Conservation (phyloP, 1,140 invertebrate genomes). For the Drosophila santomea region DNA sequence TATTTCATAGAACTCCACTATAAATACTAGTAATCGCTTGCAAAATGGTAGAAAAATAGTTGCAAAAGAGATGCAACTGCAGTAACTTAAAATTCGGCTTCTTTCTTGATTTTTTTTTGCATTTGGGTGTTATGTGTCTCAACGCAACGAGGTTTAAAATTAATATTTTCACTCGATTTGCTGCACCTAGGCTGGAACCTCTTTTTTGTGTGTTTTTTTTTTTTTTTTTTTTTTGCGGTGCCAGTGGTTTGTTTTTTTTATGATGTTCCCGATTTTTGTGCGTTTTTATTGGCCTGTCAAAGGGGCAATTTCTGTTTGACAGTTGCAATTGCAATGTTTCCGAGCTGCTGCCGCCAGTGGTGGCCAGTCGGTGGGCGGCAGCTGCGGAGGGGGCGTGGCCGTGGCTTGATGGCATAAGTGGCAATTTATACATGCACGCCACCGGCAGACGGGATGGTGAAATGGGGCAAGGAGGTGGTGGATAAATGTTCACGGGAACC, state of each 20-base stretch:
- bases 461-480: background rate
- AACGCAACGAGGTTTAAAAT: background rate
- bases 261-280: slow-evolving; percentile 27
- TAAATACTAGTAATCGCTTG: too few relatives aligned
- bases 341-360: slow-evolving; percentile 22
- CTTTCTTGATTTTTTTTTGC: background rate
- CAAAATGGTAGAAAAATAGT: too few relatives aligned
- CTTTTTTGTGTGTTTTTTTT: background rate
- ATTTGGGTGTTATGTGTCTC: background rate
- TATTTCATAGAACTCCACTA: too few relatives aligned
- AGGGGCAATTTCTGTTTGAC: slow-evolving; percentile 61
- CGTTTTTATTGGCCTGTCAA: slow-evolving; percentile 47
- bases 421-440: slow-evolving; percentile 55
- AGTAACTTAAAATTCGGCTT: too few relatives aligned
- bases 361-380: slow-evolving; percentile 4
- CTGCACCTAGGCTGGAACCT: slow-evolving; percentile 1
- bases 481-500: background rate
- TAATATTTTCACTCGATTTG: slow-evolving; percentile 2
- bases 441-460: background rate
- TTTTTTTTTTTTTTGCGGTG: background rate
- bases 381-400: background rate
- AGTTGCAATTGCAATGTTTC: slow-evolving; percentile 55
- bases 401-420: slow-evolving; percentile 54
- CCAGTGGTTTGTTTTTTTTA: slow-evolving; percentile 7
- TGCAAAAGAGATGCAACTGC: too few relatives aligned